A percentile compares a stretch with the other conserved stretches of the same genome.
Conservation (phyloP, 2,113 vertebrate species). For the Illadopsis cleaveri region DNA sequence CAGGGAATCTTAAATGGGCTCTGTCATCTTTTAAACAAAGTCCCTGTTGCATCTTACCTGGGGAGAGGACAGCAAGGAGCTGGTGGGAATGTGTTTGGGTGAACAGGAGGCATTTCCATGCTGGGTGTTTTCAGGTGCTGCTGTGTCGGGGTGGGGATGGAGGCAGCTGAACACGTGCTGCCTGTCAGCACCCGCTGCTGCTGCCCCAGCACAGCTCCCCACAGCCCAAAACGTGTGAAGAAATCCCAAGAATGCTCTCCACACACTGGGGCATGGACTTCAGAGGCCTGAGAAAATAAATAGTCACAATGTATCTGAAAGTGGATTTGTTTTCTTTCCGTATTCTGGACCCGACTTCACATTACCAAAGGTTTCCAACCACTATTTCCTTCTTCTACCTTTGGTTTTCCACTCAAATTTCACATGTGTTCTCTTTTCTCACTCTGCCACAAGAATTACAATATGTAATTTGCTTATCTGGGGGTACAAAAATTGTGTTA, state of each 20-base stretch:
- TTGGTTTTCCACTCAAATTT: neutral
- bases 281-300: neutral
- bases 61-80: neutral
- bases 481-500: neutral
- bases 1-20: neutral
- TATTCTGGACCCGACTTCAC: neutral
- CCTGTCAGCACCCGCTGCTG: neutral
- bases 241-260: neutral
- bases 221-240: neutral
- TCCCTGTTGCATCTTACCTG: neutral
- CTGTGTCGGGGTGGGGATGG: rapidly evolving
- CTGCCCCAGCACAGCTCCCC: neutral
- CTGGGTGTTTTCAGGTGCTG: neutral
- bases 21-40: neutral
- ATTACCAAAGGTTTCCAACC: neutral
- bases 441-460: neutral
- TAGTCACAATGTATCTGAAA: neutral
- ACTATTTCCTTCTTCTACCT: neutral
- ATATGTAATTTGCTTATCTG: neutral
- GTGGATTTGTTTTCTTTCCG: neutral
- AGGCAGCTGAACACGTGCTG: neutral
- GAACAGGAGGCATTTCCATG: neutral
- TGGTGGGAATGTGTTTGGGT: rapidly evolving
- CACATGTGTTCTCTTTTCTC: neutral
- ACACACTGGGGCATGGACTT: rapidly evolving